Base-by-base conservation (phyloP, 2,113 vertebrate species). In the Tympanuchus pallidicinctus region DNA sequence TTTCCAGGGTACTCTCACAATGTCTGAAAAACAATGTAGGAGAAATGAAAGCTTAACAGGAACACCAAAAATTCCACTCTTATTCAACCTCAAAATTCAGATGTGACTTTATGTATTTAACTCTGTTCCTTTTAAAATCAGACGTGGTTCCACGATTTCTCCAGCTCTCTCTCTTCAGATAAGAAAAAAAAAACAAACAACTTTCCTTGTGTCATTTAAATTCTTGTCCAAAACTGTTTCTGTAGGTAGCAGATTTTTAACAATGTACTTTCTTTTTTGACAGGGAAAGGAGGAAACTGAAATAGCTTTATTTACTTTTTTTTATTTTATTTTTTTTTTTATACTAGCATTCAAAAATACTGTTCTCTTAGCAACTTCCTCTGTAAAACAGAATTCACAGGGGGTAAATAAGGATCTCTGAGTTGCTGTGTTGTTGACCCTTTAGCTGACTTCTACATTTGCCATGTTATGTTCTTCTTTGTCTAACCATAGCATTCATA, bases 371-470 rank as follows among this genome's bases (percentile, higher is more conserved):
- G 45, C 10, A 60, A 24, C 22, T n/a, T 8, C 5, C 7, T 70
- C 34, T 72, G 19, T 72, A 27, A 86, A 82, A 82, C 2, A 70
- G 32, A 87, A 73, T 70, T 80, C n/a, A 65, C 14, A 70, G 27
- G 10, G 0, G 2, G 15, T 66, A 82, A 65, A 78, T 52, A 47
- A 63, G 63, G 73, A 13, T 54, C 20, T 77, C 16, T 72, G 11
- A 11, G 10, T 43, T 70, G 25, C 34, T 1, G 2, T 34, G 34
- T 2, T 4, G 25, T 32, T 54, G 59, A 30, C 6, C 27, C 71
- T 84, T 83, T 69, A 61, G 11, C 19, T 65, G 59, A 60, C 56
- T 76, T 90, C 85, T 75, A 79, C 52, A 78, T 82, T 42, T 90
- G 22, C 10, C 47, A 40, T 10, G 27, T 47, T 88, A 42, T 32